Evolutionary conservation across 2,113 vertebrate species (phyloP).

Genomic region (Serilophus lunatus): DNA sequence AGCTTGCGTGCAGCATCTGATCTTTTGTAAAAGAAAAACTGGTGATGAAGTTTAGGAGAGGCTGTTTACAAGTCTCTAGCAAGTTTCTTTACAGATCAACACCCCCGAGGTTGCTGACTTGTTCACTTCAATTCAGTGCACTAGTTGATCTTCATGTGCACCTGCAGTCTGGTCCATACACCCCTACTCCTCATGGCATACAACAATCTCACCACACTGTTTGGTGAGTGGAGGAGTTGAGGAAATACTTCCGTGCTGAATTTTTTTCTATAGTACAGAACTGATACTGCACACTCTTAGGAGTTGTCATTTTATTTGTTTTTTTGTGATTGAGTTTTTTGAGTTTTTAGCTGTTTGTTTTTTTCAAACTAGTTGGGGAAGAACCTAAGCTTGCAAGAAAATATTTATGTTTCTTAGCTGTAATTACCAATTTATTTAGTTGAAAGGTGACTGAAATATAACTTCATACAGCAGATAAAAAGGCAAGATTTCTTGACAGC

Average conservation of each 20-base stretch:
- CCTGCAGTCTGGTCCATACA: neutral
- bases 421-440: neutral
- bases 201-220: neutral
- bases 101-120: conserved; percentile 36
- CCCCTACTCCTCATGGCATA: neutral
- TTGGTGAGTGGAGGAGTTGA: neutral
- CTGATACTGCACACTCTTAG: neutral
- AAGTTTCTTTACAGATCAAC: conserved; percentile 61
- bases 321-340: neutral
- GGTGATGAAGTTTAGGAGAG: conserved; percentile 39
- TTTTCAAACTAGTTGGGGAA: neutral
- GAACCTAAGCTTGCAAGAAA: neutral
- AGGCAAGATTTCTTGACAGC: neutral
- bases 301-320: neutral
- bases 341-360: neutral
- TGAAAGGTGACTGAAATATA: neutral
- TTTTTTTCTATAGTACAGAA: neutral
- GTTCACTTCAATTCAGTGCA: neutral
- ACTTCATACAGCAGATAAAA: neutral
- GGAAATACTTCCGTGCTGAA: neutral
- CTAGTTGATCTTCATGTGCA: neutral
- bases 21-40: conserved; percentile 68
- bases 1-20: conserved; percentile 68
- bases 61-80: conserved; percentile 53
- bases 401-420: neutral